Base-by-base conservation (phyloP, 2,888 invertebrate species). In the Scaptomyza flava region DNA sequence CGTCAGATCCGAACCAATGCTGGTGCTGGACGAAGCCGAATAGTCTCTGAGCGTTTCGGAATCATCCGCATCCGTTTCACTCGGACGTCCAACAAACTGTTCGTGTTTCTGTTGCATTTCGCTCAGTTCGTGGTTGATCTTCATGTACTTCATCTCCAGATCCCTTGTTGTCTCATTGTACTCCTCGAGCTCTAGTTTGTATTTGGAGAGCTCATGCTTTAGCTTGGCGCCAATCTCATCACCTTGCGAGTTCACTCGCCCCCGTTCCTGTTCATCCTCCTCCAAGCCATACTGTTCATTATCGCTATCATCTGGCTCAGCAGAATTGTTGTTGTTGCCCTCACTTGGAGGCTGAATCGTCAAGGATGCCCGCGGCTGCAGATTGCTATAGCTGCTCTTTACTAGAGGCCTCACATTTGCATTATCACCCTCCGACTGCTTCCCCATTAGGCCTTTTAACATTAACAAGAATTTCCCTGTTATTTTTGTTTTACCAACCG, bases 81-180 rank as follows among this genome's bases (percentile, higher is more conserved):
- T 46, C 3, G 81, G 71, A 1, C 68, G 77, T n/a, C 52, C 66
- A 3, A 82, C 77, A 12, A 88, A 83, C 3, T 80, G 68, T 6
- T 84, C 79, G 46, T 91, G 90, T 34, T 90, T 90, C 56, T 87
- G 79, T 57, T 91, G 88, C 81, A 91, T 85, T 66, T 89, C 88
- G 50, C 70, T 82, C n/a, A 91, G 77, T 66, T 91, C 90, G 8
- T 67, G 65, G 59, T 91, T 91, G 48, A 91, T 88, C 58, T 85
- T 89, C 70, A 89, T 76, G 46, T 90, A 91, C 50, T 91, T 90
- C 58, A 89, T 82, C 51, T 90, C 89, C 36, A 90, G 77, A 47
- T 82, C 81, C 57, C 89, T 87, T 14, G 90, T 89, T 9, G 85
- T 87, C 31, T 89, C 87, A 23, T 89, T 89, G 63, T 89, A 90